These are phyloP conservation scores for Sabatieria punctata DNA, from an alignment of 2,888 invertebrate genomes.

Conservation along the genomic window DNA sequence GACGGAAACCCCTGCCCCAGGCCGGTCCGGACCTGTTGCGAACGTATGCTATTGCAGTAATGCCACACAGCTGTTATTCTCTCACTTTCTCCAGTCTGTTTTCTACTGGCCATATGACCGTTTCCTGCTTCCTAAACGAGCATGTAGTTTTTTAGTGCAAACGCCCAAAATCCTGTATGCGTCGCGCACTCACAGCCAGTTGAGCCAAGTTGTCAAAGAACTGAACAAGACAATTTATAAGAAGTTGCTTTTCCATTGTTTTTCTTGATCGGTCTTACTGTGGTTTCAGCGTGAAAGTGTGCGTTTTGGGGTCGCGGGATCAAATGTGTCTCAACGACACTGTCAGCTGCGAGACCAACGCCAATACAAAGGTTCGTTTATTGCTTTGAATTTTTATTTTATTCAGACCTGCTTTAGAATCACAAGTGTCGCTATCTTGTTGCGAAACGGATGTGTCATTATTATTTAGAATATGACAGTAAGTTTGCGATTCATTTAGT, in stretches of 20 bases:
- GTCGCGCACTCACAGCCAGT: conserved; percentile 86
- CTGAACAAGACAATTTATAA: conserved; percentile 71
- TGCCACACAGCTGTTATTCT: too few species aligned
- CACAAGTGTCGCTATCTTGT: conserved; percentile 68
- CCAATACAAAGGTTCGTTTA: conserved; percentile 51
- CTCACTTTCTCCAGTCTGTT: too few species aligned
- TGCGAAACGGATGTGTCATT: conserved; percentile 56
- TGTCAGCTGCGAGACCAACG: conserved; percentile 59
- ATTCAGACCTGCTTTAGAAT: conserved; percentile 31
- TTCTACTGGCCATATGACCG: too few species aligned
- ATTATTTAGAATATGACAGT: conserved; percentile 47
- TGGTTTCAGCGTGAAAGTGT: conserved; percentile 48
- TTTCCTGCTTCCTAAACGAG: too few species aligned
- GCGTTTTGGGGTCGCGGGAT: conserved; percentile 85
- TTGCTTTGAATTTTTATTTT: conserved; percentile 1
- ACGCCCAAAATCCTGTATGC: conserved; percentile 65
- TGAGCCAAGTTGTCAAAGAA: conserved; percentile 86
- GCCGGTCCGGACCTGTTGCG: too few species aligned
- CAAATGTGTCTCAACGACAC: conserved; percentile 90
- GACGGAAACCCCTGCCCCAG: too few species aligned
- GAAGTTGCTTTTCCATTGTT: conserved; percentile 18
- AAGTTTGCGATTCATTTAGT: too few species aligned
- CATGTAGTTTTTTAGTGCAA: too few species aligned
- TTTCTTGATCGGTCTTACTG: background rate
- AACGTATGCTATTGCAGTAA: too few species aligned